phyloP scores from a whole-genome alignment of 2,888 invertebrate species.

The Nebria brevicollis region DNA sequence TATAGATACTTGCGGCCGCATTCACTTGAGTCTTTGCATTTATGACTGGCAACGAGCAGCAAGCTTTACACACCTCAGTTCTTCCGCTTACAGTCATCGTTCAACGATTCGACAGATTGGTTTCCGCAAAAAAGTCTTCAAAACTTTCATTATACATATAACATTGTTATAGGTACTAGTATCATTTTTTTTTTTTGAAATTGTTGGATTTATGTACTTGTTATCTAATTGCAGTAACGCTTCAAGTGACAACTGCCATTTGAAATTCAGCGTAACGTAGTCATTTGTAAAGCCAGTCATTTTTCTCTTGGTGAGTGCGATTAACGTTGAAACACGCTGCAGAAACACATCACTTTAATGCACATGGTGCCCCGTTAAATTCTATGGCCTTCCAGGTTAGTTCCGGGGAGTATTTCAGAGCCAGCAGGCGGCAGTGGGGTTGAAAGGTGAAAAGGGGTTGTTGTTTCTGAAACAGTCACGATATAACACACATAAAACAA shows the following conservation, averaged over 20 bases:
- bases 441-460: not conserved
- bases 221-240: no score
- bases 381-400: not conserved
- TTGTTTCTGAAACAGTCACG: not conserved
- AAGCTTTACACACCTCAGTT: conserved; percentile 2
- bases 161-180: no score
- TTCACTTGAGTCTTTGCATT: conserved; percentile 8
- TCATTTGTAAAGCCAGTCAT: not conserved
- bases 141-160: no score
- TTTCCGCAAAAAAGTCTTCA: not conserved
- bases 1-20: not conserved
- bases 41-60: not conserved
- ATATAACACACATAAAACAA: not conserved
- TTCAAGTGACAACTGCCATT: no score
- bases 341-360: not conserved
- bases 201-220: no score
- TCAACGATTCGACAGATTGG: not conserved
- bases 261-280: no score
- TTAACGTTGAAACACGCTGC: not conserved
- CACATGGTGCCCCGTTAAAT: not conserved
- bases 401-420: conserved; percentile 1
- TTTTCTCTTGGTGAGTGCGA: not conserved
- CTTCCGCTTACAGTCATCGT: not conserved
- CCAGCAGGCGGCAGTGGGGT: not conserved
- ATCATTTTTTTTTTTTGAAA: no score